Conservation (phyloP, 2,888 invertebrate species). For the Aporophyla lueneburgensis region DNA sequence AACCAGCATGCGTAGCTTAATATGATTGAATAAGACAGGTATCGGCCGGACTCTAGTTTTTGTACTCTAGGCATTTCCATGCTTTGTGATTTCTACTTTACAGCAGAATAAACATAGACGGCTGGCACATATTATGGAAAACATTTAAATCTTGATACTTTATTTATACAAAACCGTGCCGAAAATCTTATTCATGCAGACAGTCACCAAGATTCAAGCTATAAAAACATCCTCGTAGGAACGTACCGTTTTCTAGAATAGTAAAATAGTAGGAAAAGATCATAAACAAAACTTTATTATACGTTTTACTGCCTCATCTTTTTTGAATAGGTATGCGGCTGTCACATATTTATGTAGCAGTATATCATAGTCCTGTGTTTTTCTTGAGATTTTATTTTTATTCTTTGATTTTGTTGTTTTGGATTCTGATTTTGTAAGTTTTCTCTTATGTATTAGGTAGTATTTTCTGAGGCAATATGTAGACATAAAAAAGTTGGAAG, state of each 20-base stretch:
- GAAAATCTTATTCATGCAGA: slow-evolving; percentile 30
- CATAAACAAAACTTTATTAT: slow-evolving; percentile 66
- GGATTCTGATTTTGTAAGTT: slow-evolving; percentile 6
- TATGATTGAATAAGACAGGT: no score
- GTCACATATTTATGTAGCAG: slow-evolving; percentile 56
- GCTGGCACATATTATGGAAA: neutral
- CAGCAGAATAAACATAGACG: neutral
- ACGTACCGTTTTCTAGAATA: slow-evolving; percentile 45
- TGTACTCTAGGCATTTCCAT: no score
- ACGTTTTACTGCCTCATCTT: slow-evolving; percentile 62
- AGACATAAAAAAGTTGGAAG: no score
- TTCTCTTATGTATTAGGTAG: neutral
- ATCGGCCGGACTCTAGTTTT: no score
- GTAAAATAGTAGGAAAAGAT: slow-evolving; percentile 61
- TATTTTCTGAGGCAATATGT: neutral
- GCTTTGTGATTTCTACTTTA: neutral
- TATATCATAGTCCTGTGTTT: slow-evolving; percentile 42
- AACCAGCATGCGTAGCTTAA: no score
- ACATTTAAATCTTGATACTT: slow-evolving; percentile 12
- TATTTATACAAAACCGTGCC: slow-evolving; percentile 30
- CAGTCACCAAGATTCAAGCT: slow-evolving; percentile 39
- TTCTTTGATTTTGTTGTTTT: slow-evolving; percentile 37
- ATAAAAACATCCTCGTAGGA: slow-evolving; percentile 49
- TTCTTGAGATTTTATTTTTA: slow-evolving; percentile 46
- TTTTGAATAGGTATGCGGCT: slow-evolving; percentile 54